A percentile compares a stretch with the other conserved stretches of the same genome.
phyloP scores from a whole-genome alignment of 2,888 invertebrate genomes.

The Tuta absoluta region DNA sequence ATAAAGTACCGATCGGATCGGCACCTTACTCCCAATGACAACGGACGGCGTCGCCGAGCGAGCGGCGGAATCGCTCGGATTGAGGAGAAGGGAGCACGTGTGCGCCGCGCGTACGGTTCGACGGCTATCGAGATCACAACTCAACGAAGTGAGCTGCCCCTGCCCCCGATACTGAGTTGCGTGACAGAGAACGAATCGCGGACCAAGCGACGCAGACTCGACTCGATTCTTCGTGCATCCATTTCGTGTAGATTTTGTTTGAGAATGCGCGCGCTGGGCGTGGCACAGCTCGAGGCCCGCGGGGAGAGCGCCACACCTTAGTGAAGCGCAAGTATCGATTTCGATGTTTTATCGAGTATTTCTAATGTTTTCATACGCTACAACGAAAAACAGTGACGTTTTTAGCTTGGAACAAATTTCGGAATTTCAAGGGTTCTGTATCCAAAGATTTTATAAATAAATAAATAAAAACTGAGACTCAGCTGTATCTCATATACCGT shows the following conservation, averaged over 20 bases:
- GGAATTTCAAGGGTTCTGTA: too few species aligned
- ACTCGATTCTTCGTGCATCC: constrained; percentile 63
- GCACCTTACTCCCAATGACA: constrained; percentile 38
- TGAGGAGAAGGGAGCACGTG: constrained; percentile 66
- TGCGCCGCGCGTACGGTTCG: constrained; percentile 64
- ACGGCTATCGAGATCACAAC: constrained; percentile 62
- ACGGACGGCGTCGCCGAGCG: constrained; percentile 34
- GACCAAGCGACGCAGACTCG: constrained; percentile 55
- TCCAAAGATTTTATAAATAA: too few species aligned
- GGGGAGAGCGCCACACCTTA: constrained; percentile 62
- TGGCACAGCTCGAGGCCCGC: constrained; percentile 65
- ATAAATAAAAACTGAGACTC: too few species aligned
- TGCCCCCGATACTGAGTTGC: constrained; percentile 56
- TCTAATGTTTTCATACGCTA: too few species aligned
- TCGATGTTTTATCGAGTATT: constrained; percentile 43
- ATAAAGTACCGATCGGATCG: constrained; percentile 29
- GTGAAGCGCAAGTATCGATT: constrained; percentile 61
- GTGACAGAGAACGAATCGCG: constrained; percentile 60
- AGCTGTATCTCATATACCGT: too few species aligned
- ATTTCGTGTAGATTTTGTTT: constrained; percentile 71
- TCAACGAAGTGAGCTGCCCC: constrained; percentile 61
- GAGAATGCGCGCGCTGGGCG: constrained; percentile 76
- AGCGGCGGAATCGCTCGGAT: constrained; percentile 53
- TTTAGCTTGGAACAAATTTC: too few species aligned
- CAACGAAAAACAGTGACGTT: too few species aligned